A percentile compares a stretch with the other conserved stretches of the same genome.
Conservation (phyloP, 2,113 vertebrate species). For the Loxodonta africana region DNA sequence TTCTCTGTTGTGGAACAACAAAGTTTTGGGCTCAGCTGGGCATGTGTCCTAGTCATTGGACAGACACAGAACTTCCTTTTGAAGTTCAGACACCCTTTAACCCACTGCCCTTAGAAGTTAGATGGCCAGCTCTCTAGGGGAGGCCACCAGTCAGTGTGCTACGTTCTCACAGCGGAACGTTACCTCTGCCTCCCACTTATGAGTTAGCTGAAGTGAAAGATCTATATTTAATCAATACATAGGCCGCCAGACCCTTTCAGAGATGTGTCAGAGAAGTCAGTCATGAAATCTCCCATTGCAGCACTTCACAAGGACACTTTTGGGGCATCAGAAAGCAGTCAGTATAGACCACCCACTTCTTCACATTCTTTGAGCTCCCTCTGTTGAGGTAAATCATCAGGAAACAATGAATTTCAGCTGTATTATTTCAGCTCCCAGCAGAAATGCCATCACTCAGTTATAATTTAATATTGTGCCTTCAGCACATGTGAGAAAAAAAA, state of each 20-base stretch:
- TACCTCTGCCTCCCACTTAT: not conserved
- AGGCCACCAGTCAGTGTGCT: not conserved
- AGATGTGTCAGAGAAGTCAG: not conserved
- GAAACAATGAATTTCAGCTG: slow-evolving; percentile 46
- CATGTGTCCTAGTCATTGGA: not conserved
- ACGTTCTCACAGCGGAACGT: not conserved
- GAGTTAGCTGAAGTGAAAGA: not conserved
- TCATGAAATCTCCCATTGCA: not conserved
- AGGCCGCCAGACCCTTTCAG: not conserved
- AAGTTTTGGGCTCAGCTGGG: not conserved
- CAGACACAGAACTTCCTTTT: not conserved
- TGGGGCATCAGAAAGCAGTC: not conserved
- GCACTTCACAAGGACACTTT: not conserved
- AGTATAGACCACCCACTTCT: not conserved
- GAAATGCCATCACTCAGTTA: slow-evolving; percentile 64
- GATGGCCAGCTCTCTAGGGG: not conserved
- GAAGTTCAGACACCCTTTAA: not conserved
- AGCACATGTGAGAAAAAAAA: slow-evolving; percentile 4
- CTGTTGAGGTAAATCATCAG: slow-evolving; percentile 70
- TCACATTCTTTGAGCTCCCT: not conserved
- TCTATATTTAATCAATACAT: not conserved
- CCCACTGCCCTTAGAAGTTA: not conserved
- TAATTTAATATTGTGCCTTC: slow-evolving; percentile 70
- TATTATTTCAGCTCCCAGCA: slow-evolving; percentile 70
- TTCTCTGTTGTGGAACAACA: not conserved